Conservation (phyloP, 2,888 invertebrate species). For the Zelleria hepariella region DNA sequence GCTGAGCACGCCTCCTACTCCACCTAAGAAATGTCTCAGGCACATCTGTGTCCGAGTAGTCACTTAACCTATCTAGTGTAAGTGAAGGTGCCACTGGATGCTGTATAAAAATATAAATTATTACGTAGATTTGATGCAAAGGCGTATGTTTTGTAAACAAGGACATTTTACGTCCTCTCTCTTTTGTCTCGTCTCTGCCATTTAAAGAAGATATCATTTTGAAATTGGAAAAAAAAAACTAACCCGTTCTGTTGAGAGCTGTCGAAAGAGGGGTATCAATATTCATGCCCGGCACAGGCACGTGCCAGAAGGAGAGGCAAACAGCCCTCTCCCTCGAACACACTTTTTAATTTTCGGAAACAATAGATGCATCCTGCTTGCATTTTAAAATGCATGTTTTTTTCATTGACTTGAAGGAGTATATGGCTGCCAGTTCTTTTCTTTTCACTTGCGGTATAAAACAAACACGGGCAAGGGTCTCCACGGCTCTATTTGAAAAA, state of each 20-base stretch:
- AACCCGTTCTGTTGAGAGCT: neutral
- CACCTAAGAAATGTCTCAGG: too few relatives aligned
- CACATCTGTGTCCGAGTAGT: too few relatives aligned
- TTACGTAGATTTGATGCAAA: too few relatives aligned
- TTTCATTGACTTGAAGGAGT: neutral
- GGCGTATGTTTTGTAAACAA: too few relatives aligned
- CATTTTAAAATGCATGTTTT: neutral
- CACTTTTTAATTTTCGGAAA: conserved; percentile 24
- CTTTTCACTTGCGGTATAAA: neutral
- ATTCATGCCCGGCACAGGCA: conserved; percentile 37
- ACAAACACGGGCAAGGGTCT: neutral
- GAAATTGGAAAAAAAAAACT: conserved; percentile 6
- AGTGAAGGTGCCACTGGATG: too few relatives aligned
- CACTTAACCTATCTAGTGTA: too few relatives aligned
- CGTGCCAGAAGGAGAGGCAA: conserved; percentile 26
- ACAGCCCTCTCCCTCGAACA: conserved; percentile 19
- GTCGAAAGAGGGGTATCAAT: conserved; percentile 39
- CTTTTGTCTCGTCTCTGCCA: neutral
- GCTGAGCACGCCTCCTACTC: too few relatives aligned
- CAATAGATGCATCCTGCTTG: conserved; percentile 14
- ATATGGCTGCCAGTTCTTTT: neutral
- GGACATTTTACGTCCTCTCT: too few relatives aligned
- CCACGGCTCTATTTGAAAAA: too few relatives aligned
- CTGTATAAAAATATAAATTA: too few relatives aligned
- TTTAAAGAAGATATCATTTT: conserved; percentile 4